Evolutionary conservation across 2,113 vertebrate genomes (phyloP), one percentile per base, ranked within the genome.

Genomic region (Helogale parvula): DNA sequence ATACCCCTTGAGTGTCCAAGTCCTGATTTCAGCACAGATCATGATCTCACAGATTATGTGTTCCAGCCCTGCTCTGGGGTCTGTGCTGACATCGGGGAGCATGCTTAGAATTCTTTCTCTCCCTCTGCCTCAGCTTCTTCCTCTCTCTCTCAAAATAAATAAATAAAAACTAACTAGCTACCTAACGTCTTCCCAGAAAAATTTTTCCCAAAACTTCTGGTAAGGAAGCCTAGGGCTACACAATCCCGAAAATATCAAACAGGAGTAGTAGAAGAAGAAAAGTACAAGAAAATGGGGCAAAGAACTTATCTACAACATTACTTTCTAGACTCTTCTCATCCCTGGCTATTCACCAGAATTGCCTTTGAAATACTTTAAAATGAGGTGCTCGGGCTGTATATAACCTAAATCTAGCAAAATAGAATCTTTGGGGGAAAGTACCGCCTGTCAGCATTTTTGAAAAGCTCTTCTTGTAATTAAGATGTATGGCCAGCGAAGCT

Each of bases 401-500:
- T 1, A 79, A 45, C 14, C 2, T 57, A 68, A 76, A 82, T 21
- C 63, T 50, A 93, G 35, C 17, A 88, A 54, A 74, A 1, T 25
- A 93, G 54, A 57, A 52, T 71, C 27, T 71, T 14, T 74, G n/a
- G 41, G 29, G 31, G 35, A 5, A 85, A n/a, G 27, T 16, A 63
- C 27, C 50, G 96, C 33, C 23, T 92, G 45, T 60, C 7, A 88
- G 10, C 21, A 31, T 63, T 90, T 85, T 86, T 50, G 11, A 57
- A 66, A 60, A 81, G n/a, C 31, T 93, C 68, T 57, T 87, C 33
- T 69, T 88, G 45, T 68, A 90, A 90, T 79, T 88, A 88, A 88
- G 23, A 82, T 33, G 41, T 41, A 71, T 21, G 45, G 66, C 52
- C 63, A 87, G 68, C 14, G 50, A 76, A 29, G 27, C 9, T 60